Evolutionary conservation across 2,888 invertebrate genomes (phyloP), one percentile per base, ranked within the genome.

Genomic region (Romanomermis culicivorax): DNA sequence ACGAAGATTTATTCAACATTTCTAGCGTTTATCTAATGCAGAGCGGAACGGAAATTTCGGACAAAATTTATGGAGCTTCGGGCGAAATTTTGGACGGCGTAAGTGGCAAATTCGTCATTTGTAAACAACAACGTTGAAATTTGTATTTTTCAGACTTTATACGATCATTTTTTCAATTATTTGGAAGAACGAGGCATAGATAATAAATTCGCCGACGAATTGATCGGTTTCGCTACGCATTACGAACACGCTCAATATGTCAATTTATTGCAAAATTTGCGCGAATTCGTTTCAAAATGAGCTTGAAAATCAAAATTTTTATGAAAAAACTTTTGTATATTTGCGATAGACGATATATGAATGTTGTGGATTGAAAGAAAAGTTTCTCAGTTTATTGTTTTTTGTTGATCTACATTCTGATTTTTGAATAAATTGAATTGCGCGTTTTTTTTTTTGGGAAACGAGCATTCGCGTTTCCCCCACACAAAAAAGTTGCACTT

Each of bases 51-150:
- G 85, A 88, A 59, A 83, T 83, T 65, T 14, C 11, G 36, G 17
- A 17, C 36, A 79, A 82, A 14, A 86, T 87, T 64, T 76, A 74
- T 61, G 81, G 85, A 2, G 87, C 91, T 4, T 83, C 85, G 56
- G 91, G 91, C 50, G 88, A 88, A 68, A 85, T 91, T 57, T 78
- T 95, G 54, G 95, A 95, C 73, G 89, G 87, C 64, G 88, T 88
- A 75, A 77, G 79, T 75, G 26, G 43, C n/a, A 42, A 42, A 42
- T 42, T 11, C n/a, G n/a, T 42, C 11, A n/a, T n/a, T 42, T 42
- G 42, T 42, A n/a, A 48, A 24, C 17, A 26, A n/a, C 48, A 7
- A 7, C 17, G 47, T 48, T 11, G 48, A 14, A 52, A 24, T 27
- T 49, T 48, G 49, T n/a, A 11, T 20, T 65, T 77, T 78, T 20